Base-by-base conservation (phyloP, 2,797 vertebrate genomes). In the Spinus olivaceus region DNA sequence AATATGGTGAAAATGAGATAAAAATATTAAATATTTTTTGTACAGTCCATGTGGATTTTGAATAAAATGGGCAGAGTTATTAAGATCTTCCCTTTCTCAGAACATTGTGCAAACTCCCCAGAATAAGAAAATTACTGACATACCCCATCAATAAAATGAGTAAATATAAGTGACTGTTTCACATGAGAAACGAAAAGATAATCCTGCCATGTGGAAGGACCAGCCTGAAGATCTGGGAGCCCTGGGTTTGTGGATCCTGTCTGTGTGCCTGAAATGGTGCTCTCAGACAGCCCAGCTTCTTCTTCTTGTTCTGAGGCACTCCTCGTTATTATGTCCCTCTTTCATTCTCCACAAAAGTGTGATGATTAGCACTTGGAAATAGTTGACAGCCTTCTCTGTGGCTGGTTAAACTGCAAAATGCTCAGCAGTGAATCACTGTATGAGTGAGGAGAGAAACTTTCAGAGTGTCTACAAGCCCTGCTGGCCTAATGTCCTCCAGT, bases 41-140 rank as follows among this genome's bases (percentile, higher is more conserved):
- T 71, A 42, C 13, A 39, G 14, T n/a, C 12, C 21, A 3, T 37
- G 14, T 79, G 39, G 22, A 37, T 91, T 93, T 88, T 83, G 20
- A 54, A 83, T 76, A 37, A 16, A 76, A 72, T 17, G 64, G 23
- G 30, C 10, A 54, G n/a, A 80, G 8, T 44, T 89, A 70, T 60
- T 83, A 79, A 91, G 33, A 63, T 21, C 7, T 87, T 90, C 67
- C 21, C 50, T 20, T 57, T 88, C 80, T 76, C 54, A 86, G 72
- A 92, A 85, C 39, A 76, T 28, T 44, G 57, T 86, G 30, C 86
- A 96, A 84, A 89, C 76, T 69, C 94, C n/a, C 51, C 60, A 84
- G 83, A 94, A 93, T 50, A 92, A 96, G 89, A 94, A 97, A 92
- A 91, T 91, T 28, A 74, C 16, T 15, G 7, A 86, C 86, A 88